A percentile compares a stretch with the other conserved stretches of the same genome.
These are phyloP conservation scores for Orbicella faveolata DNA, from an alignment of 64 coral and sea anemone species.

Conservation along the genomic window DNA sequence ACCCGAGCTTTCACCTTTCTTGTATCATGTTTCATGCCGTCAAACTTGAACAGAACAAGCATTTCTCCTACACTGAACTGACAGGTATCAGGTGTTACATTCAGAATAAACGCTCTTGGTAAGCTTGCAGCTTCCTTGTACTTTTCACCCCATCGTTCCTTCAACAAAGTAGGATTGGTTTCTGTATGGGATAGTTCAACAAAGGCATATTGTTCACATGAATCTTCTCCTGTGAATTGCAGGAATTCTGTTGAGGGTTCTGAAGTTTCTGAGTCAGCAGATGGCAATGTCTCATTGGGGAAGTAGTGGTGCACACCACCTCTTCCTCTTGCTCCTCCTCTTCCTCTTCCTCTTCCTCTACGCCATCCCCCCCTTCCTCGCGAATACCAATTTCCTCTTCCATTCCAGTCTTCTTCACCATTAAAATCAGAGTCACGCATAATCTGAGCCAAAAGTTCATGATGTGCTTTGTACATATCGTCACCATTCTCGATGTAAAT, in stretches of 20 bases:
- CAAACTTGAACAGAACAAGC: slow-evolving; percentile 14
- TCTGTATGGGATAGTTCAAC: slow-evolving; percentile 24
- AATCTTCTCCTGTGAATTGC: background rate
- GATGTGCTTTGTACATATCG: background rate
- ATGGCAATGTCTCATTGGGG: background rate
- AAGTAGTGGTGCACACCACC: background rate
- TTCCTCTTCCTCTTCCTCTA: background rate
- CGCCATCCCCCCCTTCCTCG: background rate
- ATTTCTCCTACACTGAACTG: background rate
- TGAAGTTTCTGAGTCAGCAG: background rate
- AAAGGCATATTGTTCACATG: background rate
- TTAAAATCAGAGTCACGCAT: background rate
- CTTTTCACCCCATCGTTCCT: slow-evolving; percentile 31
- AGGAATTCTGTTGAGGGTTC: background rate
- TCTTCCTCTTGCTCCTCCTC: background rate
- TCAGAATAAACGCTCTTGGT: slow-evolving; percentile 65
- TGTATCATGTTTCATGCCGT: background rate
- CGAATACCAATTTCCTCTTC: background rate
- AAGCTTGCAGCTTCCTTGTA: slow-evolving; percentile 46
- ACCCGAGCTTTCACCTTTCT: slow-evolving; percentile 6
- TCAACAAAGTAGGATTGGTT: background rate
- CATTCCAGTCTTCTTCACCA: background rate
- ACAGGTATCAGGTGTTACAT: background rate
- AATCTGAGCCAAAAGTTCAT: background rate
- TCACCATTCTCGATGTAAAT: slow-evolving; percentile 14